A percentile compares a stretch with the other conserved stretches of the same genome.
Conservation (phyloP, 2,888 invertebrate species). For the Heteromyza rotundicornis region DNA sequence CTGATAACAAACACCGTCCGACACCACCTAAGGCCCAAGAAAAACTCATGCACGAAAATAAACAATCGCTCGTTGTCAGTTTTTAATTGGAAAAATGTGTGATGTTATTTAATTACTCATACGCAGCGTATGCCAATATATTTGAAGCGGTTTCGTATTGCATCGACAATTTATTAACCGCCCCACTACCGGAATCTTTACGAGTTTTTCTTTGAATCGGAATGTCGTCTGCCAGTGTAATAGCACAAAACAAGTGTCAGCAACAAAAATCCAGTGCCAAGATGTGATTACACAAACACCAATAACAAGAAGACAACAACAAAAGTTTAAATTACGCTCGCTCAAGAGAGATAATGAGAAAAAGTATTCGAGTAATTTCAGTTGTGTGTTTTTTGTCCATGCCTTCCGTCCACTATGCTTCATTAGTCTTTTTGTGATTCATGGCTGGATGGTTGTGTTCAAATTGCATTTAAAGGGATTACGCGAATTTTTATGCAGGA, state of each 20-base stretch:
- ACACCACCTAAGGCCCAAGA: too few relatives aligned
- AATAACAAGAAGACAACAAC: neutral
- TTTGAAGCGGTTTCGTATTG: too few relatives aligned
- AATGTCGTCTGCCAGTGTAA: too few relatives aligned
- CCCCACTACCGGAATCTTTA: too few relatives aligned
- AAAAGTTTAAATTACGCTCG: neutral
- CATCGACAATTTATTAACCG: too few relatives aligned
- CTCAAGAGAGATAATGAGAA: neutral
- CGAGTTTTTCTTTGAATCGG: too few relatives aligned
- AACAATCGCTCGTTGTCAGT: too few relatives aligned
- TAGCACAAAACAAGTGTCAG: neutral
- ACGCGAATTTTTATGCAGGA: conserved; percentile 33
- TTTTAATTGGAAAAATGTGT: too few relatives aligned
- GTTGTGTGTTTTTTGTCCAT: neutral
- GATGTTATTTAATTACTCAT: too few relatives aligned
- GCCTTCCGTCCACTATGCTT: conserved; percentile 4
- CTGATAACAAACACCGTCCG: too few relatives aligned
- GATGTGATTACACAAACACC: neutral
- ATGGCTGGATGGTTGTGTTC: conserved; percentile 21
- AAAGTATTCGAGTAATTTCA: neutral
- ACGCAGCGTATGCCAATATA: too few relatives aligned
- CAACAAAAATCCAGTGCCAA: neutral
- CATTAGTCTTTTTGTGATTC: conserved; percentile 9
- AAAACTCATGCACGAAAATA: too few relatives aligned
- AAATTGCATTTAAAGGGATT: conserved; percentile 35